Evolutionary conservation across 2,797 vertebrate species (phyloP), one percentile per base, ranked within the genome.

Genomic region (Sebastes steindachneri): DNA sequence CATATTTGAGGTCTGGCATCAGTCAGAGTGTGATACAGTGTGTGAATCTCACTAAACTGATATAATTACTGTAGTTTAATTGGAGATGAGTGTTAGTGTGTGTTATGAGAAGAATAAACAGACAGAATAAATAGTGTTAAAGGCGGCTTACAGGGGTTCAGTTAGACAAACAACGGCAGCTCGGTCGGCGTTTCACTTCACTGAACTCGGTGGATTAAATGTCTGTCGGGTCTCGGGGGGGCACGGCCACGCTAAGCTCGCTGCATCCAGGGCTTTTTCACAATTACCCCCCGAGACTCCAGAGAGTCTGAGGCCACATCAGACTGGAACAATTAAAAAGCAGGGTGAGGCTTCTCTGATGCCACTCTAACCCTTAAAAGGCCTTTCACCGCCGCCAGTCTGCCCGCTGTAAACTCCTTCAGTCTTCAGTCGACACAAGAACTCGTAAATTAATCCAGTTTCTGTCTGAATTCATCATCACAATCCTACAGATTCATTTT

Each of bases 271-370:
- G 93, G 93, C 90, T 35, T 94, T 94, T 91, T 94, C 86, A 93
- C 95, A 96, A 95, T 96, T 95, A 88, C 91, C 89, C 89, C 76
- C 88, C 84, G 88, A 93, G 94, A 95, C 95, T 96, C 95, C 95
- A 95, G 93, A 92, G 89, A 95, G 96, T 96, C 95, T 96, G 91
- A 90, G 88, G 92, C 91, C 92, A 86, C 90, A 89, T 94, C 86
- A 84, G 74, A 7, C 59, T 91, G 80, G 75, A 93, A 90, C 94
- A 89, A 95, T 95, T 95, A 90, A 93, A 93, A 94, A 84, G 75
- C 66, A 91, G 93, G 88, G 92, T 93, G 95, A 95, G 91, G 93
- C 92, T 91, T 87, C 84, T 83, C 68, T 83, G 85, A 87, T 85
- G 75, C 78, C 75, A 72, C 8, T 79, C 71, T 15, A 48, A 80